A percentile compares a stretch with the other conserved stretches of the same genome.
These are phyloP conservation scores for Andrena camellia DNA, from an alignment of 2,888 invertebrate genomes.

Conservation along the genomic window DNA sequence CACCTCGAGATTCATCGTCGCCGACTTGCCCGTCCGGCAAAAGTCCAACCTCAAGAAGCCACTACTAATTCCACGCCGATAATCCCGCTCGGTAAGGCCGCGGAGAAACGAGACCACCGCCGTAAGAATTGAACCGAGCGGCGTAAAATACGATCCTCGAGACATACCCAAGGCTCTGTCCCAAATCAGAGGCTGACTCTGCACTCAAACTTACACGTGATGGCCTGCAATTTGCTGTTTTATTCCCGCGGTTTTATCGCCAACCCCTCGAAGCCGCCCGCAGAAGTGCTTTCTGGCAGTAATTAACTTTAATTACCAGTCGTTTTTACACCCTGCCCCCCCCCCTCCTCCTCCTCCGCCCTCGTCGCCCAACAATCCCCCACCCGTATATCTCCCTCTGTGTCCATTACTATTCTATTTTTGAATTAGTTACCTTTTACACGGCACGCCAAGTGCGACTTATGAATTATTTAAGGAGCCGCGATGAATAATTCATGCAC, in stretches of 20 bases:
- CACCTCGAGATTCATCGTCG: too few relatives aligned
- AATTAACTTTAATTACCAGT: conserved; percentile 67
- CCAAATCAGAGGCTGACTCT: conserved; percentile 3
- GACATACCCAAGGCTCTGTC: background rate
- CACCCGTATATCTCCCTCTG: background rate
- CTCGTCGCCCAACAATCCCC: background rate
- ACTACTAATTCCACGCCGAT: background rate
- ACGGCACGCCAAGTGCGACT: conserved; percentile 68
- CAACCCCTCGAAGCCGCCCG: conserved; percentile 17
- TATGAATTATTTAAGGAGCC: conserved; percentile 69
- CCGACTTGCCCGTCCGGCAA: background rate
- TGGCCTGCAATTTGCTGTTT: conserved; percentile 2
- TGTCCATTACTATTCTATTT: conserved; percentile 57
- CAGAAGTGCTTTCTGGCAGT: conserved; percentile 30
- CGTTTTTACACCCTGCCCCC: conserved; percentile 44
- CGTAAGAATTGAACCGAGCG: background rate
- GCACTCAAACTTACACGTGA: conserved; percentile 3
- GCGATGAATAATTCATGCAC: conserved; percentile 62
- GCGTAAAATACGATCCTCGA: background rate
- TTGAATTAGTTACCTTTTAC: conserved; percentile 64
- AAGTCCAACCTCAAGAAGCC: background rate
- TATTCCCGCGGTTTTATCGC: conserved; percentile 11
- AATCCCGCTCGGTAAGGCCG: background rate
- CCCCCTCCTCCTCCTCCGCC: background rate
- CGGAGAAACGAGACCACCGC: background rate